Percentiles rank a stretch among this genome's conserved stretches.
phyloP scores from a whole-genome alignment of 2,113 vertebrate genomes.

The Oryctolagus cuniculus region mOryCun1.1 NC_091432.1:217937501-217938000 shows the following conservation, averaged over 20 bases:
- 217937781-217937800: not conserved
- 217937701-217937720: not conserved
- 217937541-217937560: not conserved
- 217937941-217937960: not conserved
- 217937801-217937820: no score
- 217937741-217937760: not conserved
- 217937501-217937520: not conserved
- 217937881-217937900: accelerated
- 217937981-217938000: not conserved
- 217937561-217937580: not conserved
- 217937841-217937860: not conserved
- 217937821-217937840: not conserved
- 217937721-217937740: not conserved
- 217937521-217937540: not conserved
- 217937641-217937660: not conserved
- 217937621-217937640: not conserved
- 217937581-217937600: not conserved
- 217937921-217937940: not conserved
- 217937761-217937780: no score
- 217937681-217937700: not conserved
- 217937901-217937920: not conserved
- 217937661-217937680: not conserved
- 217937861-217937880: not conserved
- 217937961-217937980: not conserved
- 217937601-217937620: not conserved